phyloP scores from a whole-genome alignment of 1,140 invertebrate species.

The Achroia grisella region DNA sequence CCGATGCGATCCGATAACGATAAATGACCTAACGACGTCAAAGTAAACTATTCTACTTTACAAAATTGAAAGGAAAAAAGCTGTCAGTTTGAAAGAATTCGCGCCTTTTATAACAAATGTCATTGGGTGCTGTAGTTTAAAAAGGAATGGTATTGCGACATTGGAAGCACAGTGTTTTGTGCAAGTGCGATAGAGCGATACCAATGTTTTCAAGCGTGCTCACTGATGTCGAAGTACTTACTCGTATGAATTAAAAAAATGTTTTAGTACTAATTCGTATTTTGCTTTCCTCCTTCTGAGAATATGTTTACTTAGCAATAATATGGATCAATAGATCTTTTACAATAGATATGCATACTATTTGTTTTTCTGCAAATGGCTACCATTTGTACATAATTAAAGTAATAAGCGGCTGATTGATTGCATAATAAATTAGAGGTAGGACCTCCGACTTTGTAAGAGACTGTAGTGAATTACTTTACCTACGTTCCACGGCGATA shows the following conservation, averaged over 20 bases:
- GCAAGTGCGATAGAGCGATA: conserved; percentile 2
- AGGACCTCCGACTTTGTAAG: too few species aligned
- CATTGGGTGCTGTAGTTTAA: conserved; percentile 1
- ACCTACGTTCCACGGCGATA: too few species aligned
- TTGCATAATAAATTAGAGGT: too few species aligned
- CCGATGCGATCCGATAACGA: conserved; percentile 27
- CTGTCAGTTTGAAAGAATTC: background rate
- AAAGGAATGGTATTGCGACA: conserved; percentile 1
- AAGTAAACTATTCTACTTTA: conserved; percentile 1
- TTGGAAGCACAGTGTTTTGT: background rate
- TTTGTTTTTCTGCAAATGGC: too few species aligned
- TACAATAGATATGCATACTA: too few species aligned
- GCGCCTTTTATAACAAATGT: conserved; percentile 1
- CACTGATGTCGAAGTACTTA: background rate
- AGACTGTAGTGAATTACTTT: too few species aligned
- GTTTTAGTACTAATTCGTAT: too few species aligned
- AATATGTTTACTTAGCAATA: too few species aligned
- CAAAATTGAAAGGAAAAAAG: conserved; percentile 4
- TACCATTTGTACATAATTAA: too few species aligned
- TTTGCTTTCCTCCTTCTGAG: too few species aligned
- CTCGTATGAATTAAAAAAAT: background rate
- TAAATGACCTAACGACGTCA: conserved; percentile 7
- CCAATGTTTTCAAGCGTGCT: background rate
- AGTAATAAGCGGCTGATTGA: too few species aligned
- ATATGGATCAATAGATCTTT: too few species aligned